Evolutionary conservation across 2,888 invertebrate species (phyloP).

Genomic region (Polyommatus iphigenia): DNA sequence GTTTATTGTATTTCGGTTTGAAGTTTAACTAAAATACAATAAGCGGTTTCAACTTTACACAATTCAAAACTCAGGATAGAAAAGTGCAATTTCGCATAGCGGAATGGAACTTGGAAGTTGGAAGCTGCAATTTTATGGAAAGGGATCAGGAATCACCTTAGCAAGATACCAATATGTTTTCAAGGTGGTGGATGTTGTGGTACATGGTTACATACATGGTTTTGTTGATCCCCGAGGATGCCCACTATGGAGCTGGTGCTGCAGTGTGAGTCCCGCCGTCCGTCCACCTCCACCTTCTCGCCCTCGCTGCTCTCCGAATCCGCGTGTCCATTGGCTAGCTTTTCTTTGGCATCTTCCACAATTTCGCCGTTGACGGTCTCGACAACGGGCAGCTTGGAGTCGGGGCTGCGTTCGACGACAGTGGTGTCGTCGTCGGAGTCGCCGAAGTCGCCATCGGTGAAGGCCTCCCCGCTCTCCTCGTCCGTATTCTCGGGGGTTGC

Average conservation of each 20-base stretch:
- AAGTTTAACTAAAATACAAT: no score
- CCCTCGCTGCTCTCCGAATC: slow-evolving; percentile 50
- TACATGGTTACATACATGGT: slow-evolving; percentile 67
- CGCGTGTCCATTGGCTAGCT: slow-evolving; percentile 40
- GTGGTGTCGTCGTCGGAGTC: slow-evolving; percentile 66
- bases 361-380: slow-evolving; percentile 63
- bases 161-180: not conserved
- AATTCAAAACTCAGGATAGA: not conserved
- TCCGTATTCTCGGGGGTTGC: slow-evolving; percentile 68
- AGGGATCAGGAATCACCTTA: not conserved
- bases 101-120: not conserved
- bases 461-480: slow-evolving; percentile 69
- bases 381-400: slow-evolving; percentile 54
- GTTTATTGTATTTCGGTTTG: not conserved
- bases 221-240: slow-evolving; percentile 76
- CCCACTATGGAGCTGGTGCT: slow-evolving; percentile 75
- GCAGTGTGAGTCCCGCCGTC: slow-evolving; percentile 62
- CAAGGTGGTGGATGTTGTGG: not conserved
- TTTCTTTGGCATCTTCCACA: slow-evolving; percentile 41
- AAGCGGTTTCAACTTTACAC: not conserved
- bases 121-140: not conserved
- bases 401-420: slow-evolving; percentile 51
- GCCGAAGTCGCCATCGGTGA: slow-evolving; percentile 72
- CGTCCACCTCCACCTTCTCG: slow-evolving; percentile 35
- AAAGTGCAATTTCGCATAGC: no score